These are phyloP conservation scores for Pristionchus maxplancki DNA, from an alignment of 2,888 invertebrate genomes.

Conservation along the genomic window DNA sequence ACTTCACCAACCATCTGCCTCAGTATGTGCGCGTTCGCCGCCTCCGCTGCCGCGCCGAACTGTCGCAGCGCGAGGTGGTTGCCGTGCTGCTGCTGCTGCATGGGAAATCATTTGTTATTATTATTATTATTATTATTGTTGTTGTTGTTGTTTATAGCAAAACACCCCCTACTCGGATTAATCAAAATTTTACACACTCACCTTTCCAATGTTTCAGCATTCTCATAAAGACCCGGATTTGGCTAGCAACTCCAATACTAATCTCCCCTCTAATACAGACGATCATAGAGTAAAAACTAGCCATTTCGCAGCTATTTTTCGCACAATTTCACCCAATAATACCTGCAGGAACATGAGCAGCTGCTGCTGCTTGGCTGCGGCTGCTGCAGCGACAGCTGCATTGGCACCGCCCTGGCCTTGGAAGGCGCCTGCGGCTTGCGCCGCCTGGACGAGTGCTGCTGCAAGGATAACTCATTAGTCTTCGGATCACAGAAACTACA, in stretches of 20 bases:
- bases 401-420: not conserved
- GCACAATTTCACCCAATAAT: too few species aligned
- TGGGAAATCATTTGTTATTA: too few species aligned
- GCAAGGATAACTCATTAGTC: not conserved
- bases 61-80: not conserved
- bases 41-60: not conserved
- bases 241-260: too few species aligned
- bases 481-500: not conserved
- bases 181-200: too few species aligned
- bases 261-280: too few species aligned
- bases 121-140: too few species aligned
- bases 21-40: not conserved
- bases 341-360: not conserved
- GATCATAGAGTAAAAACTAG: too few species aligned
- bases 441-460: constrained; percentile 24
- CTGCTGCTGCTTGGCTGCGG: constrained; percentile 29
- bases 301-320: too few species aligned
- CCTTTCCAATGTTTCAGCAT: too few species aligned
- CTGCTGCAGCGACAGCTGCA: not conserved
- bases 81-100: not conserved
- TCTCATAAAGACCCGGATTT: too few species aligned
- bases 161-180: too few species aligned
- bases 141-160: too few species aligned
- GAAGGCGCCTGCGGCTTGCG: not conserved
- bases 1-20: constrained; percentile 6